Evolutionary conservation across 2,888 invertebrate genomes (phyloP).

Genomic region (Ethmia dodecea): DNA sequence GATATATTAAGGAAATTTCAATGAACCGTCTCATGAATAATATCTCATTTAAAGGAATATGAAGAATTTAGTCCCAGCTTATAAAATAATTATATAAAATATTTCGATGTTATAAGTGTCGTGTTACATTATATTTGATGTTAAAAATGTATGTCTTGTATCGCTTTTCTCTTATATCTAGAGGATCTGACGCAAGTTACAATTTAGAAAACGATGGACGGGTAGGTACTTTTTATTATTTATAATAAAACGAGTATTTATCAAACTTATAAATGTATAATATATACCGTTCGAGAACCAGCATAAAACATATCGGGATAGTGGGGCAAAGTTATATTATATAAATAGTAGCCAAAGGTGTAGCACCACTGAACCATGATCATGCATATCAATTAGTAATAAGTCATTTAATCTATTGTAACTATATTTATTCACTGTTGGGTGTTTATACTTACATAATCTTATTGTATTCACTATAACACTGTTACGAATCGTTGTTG

Average conservation of each 20-base stretch:
- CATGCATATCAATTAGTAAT: constrained; percentile 60
- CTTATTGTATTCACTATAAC: constrained; percentile 29
- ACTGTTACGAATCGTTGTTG: constrained; percentile 28
- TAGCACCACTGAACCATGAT: constrained; percentile 33
- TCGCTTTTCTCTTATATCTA: constrained; percentile 21
- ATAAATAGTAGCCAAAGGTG: constrained; percentile 14
- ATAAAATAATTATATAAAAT: too few relatives aligned
- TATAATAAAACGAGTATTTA: constrained; percentile 2
- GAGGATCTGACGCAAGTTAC: constrained; percentile 60
- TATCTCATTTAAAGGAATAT: background rate
- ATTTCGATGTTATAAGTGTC: constrained; percentile 37
- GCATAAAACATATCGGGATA: constrained; percentile 51
- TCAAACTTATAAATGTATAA: constrained; percentile 12
- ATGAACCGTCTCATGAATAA: constrained; percentile 28
- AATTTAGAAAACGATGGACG: constrained; percentile 17
- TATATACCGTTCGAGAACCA: constrained; percentile 34
- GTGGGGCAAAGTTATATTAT: constrained; percentile 23
- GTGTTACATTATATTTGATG: constrained; percentile 21
- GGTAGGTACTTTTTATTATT: constrained; percentile 9
- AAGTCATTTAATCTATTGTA: constrained; percentile 36
- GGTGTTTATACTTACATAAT: constrained; percentile 23
- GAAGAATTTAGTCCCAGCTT: background rate
- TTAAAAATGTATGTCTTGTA: constrained; percentile 16
- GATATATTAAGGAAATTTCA: constrained; percentile 39
- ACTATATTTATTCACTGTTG: constrained; percentile 37